Percentiles rank a stretch among this genome's conserved stretches.
Evolutionary conservation across 2,888 invertebrate genomes (phyloP).

Genomic region (Agrochola lychnidis): DNA sequence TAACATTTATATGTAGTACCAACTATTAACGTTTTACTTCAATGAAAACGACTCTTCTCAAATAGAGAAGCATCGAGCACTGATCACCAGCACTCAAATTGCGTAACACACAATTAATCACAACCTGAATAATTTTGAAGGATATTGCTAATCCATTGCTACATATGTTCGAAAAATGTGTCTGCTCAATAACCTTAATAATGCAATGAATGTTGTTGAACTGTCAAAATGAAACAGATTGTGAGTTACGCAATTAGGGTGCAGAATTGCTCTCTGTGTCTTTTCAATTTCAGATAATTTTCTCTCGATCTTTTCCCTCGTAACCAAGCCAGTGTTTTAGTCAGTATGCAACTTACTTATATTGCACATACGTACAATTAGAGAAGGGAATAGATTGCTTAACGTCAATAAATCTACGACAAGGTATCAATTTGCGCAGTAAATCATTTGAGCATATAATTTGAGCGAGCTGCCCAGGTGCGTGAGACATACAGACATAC

Average conservation of each 20-base stretch:
- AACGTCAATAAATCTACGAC: slow-evolving; percentile 34
- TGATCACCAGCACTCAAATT: not conserved
- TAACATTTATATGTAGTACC: too few species aligned
- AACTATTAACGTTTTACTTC: too few species aligned
- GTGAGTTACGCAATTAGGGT: too few species aligned
- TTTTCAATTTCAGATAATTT: not conserved
- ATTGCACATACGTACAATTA: slow-evolving; percentile 39
- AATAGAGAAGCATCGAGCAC: not conserved
- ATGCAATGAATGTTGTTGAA: too few species aligned
- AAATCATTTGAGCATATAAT: slow-evolving; percentile 36
- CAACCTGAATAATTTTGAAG: too few species aligned
- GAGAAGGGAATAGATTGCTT: slow-evolving; percentile 21
- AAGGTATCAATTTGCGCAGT: slow-evolving; percentile 44
- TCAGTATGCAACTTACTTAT: not conserved
- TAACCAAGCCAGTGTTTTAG: not conserved
- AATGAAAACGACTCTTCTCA: too few species aligned
- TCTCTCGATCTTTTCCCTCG: not conserved
- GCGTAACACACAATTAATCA: too few species aligned
- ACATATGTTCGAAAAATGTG: too few species aligned
- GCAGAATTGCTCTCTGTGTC: not conserved
- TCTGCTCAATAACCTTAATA: too few species aligned
- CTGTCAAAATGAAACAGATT: too few species aligned
- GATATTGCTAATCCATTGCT: too few species aligned
- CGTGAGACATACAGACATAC: slow-evolving; percentile 1
- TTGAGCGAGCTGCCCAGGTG: slow-evolving; percentile 35